Evolutionary conservation across 2,888 invertebrate species (phyloP).

Genomic region (Chloroclystis v-ata): DNA sequence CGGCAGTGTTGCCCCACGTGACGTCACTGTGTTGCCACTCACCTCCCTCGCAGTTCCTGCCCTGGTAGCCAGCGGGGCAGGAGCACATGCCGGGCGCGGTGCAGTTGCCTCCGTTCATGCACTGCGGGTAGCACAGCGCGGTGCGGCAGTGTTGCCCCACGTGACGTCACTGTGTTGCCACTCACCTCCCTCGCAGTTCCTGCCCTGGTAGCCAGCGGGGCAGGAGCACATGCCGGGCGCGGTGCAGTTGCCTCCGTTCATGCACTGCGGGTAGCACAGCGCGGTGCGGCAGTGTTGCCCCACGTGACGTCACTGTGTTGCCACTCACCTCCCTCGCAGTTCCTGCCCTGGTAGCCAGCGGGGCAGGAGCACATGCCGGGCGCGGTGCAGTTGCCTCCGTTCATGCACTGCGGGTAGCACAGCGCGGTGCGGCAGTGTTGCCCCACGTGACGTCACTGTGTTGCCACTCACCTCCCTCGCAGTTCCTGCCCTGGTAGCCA

Average conservation of each 20-base stretch:
- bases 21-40: not conserved
- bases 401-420: conserved; percentile 95
- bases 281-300: conserved; percentile 57
- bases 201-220: not conserved
- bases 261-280: conserved; percentile 93
- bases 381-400: conserved; percentile 93
- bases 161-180: not conserved
- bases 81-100: conserved; percentile 93
- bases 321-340: conserved; percentile 81
- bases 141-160: conserved; percentile 93
- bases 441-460: conserved; percentile 39
- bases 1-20: conserved; percentile 94
- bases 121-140: conserved; percentile 93
- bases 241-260: conserved; percentile 95
- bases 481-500: conserved; percentile 94
- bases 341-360: not conserved
- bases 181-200: conserved; percentile 25
- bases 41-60: conserved; percentile 94
- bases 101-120: conserved; percentile 95
- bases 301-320: not conserved
- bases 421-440: conserved; percentile 83
- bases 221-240: conserved; percentile 81
- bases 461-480: conserved; percentile 82
- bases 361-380: conserved; percentile 85
- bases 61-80: conserved; percentile 94